Evolutionary conservation across 1,140 invertebrate species (phyloP), one percentile per base, ranked within the genome.

Genomic region (Halictus rubicundus): DNA sequence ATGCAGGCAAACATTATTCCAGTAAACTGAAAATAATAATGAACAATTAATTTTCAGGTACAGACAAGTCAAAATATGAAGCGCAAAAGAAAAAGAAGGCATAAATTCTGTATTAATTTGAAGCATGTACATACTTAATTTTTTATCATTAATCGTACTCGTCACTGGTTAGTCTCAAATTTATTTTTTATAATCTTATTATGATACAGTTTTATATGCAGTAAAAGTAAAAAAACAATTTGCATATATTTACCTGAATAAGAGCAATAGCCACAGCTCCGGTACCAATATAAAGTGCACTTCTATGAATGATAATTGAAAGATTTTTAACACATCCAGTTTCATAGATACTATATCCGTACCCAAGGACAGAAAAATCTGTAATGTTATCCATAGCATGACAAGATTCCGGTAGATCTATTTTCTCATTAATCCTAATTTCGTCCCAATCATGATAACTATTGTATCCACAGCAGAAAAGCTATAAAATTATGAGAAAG

Each of bases 1-100:
- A 97, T 96, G 90, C 96, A 96, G 6, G 97, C 96, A 87, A 97
- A 98, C 74, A 97, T 94, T 25, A 98, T 96, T 68, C 97, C 97
- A 84, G 98, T 94, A 59, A 98, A 90, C 96, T 98, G 94, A 37
- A 88, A 78, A 75, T 2, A 69, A 76, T 64, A 10, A 54, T 10
- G 0, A 27, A 16, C 7, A 27, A 72, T 19, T 72, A 32, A 21
- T 27, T 23, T 52, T 63, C 54, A 39, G 68, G 52, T 46, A 72
- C 59, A 19, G 46, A 54, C 2, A 37, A 57, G 7, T 57, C 2
- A n/a, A 57, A 21, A 19, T 19, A 19, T 4, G 10, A 12, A 54
- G n/a, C 7, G 12, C 21, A 23, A 37, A 14, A 25, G 10, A 46
- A 12, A 46, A 46, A 46, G 10, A 9, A 59, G 32, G 2, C 3